These are phyloP conservation scores for fruit fly (Drosophila melanogaster) DNA, from an alignment of 1,140 invertebrate genomes.

Conservation along the genomic window Release_6_plus_ISO1_MT NT_037436.4:12554501-12555000, in stretches of 20 bases:
- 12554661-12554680: conserved; percentile 56
- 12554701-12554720: conserved; percentile 15
- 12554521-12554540: too few species aligned
- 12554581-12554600: too few species aligned
- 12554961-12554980: conserved; percentile 20
- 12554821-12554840: conserved; percentile 40
- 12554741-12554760: too few species aligned
- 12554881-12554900: conserved; percentile 73
- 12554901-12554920: conserved; percentile 55
- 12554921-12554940: conserved; percentile 29
- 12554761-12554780: conserved; percentile 10
- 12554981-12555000: conserved; percentile 39
- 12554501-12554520: too few species aligned
- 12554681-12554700: conserved; percentile 50
- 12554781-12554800: conserved; percentile 35
- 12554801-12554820: neutral
- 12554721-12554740: too few species aligned
- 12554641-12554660: conserved; percentile 6
- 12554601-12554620: too few species aligned
- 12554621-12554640: conserved; percentile 11
- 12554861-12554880: conserved; percentile 76
- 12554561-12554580: too few species aligned
- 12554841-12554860: conserved; percentile 76
- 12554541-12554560: too few species aligned
- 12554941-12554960: neutral